Evolutionary conservation across 2,888 invertebrate species (phyloP).

Genomic region (Nebria salina): DNA sequence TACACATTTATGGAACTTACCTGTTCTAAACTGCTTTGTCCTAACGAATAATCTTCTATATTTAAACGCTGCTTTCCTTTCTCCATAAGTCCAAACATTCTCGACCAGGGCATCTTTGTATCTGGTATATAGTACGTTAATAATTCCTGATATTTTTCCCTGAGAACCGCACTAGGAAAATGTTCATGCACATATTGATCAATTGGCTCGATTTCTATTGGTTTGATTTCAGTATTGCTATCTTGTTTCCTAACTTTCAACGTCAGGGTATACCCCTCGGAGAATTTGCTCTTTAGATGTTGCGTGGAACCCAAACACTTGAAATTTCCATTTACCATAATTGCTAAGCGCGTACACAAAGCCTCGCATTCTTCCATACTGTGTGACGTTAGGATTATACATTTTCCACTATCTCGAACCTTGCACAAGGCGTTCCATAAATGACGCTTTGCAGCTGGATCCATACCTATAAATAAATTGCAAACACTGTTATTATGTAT

Average conservation of each 20-base stretch:
- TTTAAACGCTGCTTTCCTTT: slow-evolving; percentile 60
- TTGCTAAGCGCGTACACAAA: slow-evolving; percentile 80
- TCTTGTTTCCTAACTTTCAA: slow-evolving; percentile 60
- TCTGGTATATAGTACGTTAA: slow-evolving; percentile 76
- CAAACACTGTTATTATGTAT: not conserved
- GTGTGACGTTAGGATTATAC: slow-evolving; percentile 84
- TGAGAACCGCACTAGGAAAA: slow-evolving; percentile 59
- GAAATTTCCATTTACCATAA: slow-evolving; percentile 88
- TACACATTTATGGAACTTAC: slow-evolving; percentile 50
- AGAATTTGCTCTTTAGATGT: slow-evolving; percentile 83
- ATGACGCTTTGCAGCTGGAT: slow-evolving; percentile 81
- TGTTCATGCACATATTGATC: slow-evolving; percentile 53
- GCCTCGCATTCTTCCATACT: slow-evolving; percentile 91
- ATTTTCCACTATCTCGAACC: slow-evolving; percentile 75
- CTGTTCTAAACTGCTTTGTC: slow-evolving; percentile 85
- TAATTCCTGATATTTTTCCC: slow-evolving; percentile 77
- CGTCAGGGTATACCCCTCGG: slow-evolving; percentile 66
- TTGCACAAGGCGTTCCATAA: slow-evolving; percentile 81
- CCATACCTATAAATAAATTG: slow-evolving; percentile 70
- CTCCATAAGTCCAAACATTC: slow-evolving; percentile 82
- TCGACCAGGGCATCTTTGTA: slow-evolving; percentile 73
- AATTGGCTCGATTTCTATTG: slow-evolving; percentile 46
- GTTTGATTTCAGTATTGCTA: slow-evolving; percentile 39
- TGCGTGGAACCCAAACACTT: slow-evolving; percentile 83
- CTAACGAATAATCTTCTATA: slow-evolving; percentile 83